Conservation (phyloP, 2,888 invertebrate species). For the Dasysyrphus albostriatus region DNA sequence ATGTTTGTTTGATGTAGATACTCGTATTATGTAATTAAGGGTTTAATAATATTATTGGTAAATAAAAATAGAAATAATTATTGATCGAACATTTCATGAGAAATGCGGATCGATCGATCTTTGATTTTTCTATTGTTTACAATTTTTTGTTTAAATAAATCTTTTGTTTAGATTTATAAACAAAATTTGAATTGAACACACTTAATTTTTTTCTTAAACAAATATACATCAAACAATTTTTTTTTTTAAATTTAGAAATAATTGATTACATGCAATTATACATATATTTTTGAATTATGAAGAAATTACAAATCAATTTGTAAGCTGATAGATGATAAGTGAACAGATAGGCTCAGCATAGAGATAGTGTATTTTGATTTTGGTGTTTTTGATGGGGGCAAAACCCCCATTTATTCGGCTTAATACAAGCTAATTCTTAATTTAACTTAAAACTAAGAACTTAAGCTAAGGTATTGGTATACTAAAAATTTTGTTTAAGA, state of each 20-base stretch:
- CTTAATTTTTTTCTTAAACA: not conserved
- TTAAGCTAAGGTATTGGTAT: too few species aligned
- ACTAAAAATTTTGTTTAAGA: too few species aligned
- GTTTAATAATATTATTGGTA: slow-evolving; percentile 15
- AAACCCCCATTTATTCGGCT: too few species aligned
- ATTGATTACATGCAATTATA: not conserved
- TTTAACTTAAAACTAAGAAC: too few species aligned
- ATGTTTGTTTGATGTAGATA: not conserved
- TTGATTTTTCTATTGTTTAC: not conserved
- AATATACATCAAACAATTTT: slow-evolving; percentile 3
- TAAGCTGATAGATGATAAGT: slow-evolving; percentile 3
- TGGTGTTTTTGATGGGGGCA: too few species aligned
- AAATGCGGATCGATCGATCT: not conserved
- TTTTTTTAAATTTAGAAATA: not conserved
- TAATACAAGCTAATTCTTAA: too few species aligned
- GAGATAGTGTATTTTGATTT: too few species aligned
- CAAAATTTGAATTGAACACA: not conserved
- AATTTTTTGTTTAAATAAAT: not conserved
- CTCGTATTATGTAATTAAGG: not conserved
- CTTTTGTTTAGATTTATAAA: not conserved
- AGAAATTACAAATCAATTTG: not conserved
- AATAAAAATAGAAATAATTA: not conserved
- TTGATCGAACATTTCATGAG: not conserved
- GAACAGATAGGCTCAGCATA: not conserved
- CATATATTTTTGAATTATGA: not conserved